These are phyloP conservation scores for Muschampia plurimacula DNA, from an alignment of 2,888 invertebrate genomes.

Conservation along the genomic window DNA sequence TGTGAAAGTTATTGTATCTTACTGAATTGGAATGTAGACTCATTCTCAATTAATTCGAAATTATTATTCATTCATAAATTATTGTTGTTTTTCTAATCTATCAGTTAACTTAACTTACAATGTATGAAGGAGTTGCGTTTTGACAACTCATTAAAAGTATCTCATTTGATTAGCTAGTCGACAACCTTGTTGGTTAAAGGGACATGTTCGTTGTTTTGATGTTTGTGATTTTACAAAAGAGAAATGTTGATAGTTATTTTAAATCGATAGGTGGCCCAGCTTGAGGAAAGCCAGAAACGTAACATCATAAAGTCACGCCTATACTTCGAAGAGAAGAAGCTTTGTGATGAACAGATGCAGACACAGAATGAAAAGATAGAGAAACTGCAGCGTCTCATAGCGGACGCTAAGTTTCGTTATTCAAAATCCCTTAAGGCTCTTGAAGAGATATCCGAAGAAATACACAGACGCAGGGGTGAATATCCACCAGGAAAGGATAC, in stretches of 20 bases:
- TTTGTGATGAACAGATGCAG: slow-evolving; percentile 93
- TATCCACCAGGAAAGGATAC: slow-evolving; percentile 77
- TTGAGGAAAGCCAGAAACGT: slow-evolving; percentile 93
- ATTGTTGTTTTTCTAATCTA: no score
- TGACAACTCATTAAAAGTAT: no score
- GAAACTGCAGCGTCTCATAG: slow-evolving; percentile 91
- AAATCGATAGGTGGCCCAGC: slow-evolving; percentile 87
- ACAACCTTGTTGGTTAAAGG: no score
- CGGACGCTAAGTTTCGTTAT: slow-evolving; percentile 92
- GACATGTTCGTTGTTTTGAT: not conserved
- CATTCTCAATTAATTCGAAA: no score
- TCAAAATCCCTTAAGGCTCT: slow-evolving; percentile 92
- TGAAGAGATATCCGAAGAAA: slow-evolving; percentile 97
- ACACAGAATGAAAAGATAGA: slow-evolving; percentile 94
- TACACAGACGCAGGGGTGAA: slow-evolving; percentile 89
- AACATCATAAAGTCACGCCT: slow-evolving; percentile 94
- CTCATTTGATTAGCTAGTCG: no score
- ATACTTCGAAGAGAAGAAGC: slow-evolving; percentile 96
- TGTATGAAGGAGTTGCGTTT: no score
- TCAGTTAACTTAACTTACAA: no score
- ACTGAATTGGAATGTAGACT: no score
- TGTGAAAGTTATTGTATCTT: no score
- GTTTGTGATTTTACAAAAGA: not conserved
- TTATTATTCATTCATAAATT: no score
- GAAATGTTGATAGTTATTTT: not conserved